Evolutionary conservation across 2,888 invertebrate genomes (phyloP), one percentile per base, ranked within the genome.

Genomic region (Calliphora vomitoria): DNA sequence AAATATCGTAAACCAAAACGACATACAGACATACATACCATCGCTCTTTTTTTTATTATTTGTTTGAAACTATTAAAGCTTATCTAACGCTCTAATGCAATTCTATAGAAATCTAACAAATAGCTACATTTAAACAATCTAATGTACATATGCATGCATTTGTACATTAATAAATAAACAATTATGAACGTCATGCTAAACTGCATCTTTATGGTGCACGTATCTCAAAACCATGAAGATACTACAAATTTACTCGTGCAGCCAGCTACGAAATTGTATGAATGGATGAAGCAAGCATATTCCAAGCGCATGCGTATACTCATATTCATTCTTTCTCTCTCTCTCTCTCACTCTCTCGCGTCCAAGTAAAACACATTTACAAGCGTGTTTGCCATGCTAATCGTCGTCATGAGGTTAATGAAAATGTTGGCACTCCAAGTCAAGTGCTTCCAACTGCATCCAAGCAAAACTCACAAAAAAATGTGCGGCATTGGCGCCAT

Each of bases 361-460:
- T 35, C 35, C 35, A 25, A 11, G 58, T 35, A 38, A 20, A 13
- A 71, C 38, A 64, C 53, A 31, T 75, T 68, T 75, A 74, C 47
- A 58, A 85, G 68, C 78, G 78, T 78, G 83, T 62, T 78, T 81
- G 69, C 60, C 81, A 86, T 84, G 83, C 83, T 88, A 84, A 86
- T 88, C 85, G 84, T 81, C 71, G 82, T 88, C 88, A 80, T 89
- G 89, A 89, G 91, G 90, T 92, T 92, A 92, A 92, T 92, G 92
- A 92, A 92, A 92, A 90, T 90, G 91, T 92, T 92, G 92, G 90
- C 92, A 92, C 92, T 92, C 90, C 91, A 91, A 92, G 90, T 92
- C 92, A 92, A 92, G 92, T 92, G 92, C 90, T 91, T 89, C 91
- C 91, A 91, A 91, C 90, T 91, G 92, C 88, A 91, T 89, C 90